A percentile compares a stretch with the other conserved stretches of the same genome.
phyloP scores from a whole-genome alignment of 64 coral and sea anemone genomes.

The Astreopora myriophthalma region DNA sequence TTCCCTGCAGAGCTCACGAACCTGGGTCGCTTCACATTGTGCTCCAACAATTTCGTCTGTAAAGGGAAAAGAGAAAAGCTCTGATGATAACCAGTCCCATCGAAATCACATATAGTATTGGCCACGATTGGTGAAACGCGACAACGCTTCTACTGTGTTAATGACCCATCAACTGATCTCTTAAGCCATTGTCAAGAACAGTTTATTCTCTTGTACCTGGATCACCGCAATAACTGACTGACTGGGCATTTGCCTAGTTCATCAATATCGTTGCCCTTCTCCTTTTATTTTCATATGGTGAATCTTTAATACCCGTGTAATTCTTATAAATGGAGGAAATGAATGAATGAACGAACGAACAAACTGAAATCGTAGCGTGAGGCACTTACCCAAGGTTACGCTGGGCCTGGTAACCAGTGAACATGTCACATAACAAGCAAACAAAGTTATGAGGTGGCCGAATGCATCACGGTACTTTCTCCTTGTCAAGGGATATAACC shows the following conservation, averaged over 20 bases:
- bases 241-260: too few relatives aligned
- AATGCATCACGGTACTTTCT: constrained; percentile 95
- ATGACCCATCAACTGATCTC: too few relatives aligned
- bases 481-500: constrained; percentile 84
- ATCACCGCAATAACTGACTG: too few relatives aligned
- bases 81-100: not conserved
- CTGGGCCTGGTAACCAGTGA: constrained; percentile 69
- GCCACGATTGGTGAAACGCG: too few relatives aligned
- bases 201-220: too few relatives aligned
- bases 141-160: too few relatives aligned
- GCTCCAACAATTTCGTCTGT: constrained; percentile 68
- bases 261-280: too few relatives aligned
- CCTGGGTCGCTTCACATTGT: constrained; percentile 42
- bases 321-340: too few relatives aligned
- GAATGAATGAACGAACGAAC: too few relatives aligned
- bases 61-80: not conserved
- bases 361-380: too few relatives aligned
- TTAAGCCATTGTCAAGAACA: too few relatives aligned
- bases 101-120: not conserved
- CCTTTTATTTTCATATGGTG: too few relatives aligned
- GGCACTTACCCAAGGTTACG: constrained; percentile 67
- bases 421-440: constrained; percentile 69
- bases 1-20: constrained; percentile 10
- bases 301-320: not conserved
- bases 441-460: constrained; percentile 79